Percentiles rank a stretch among this genome's conserved stretches.
phyloP scores from a whole-genome alignment of 2,797 vertebrate genomes.

The Pterois miles region DNA sequence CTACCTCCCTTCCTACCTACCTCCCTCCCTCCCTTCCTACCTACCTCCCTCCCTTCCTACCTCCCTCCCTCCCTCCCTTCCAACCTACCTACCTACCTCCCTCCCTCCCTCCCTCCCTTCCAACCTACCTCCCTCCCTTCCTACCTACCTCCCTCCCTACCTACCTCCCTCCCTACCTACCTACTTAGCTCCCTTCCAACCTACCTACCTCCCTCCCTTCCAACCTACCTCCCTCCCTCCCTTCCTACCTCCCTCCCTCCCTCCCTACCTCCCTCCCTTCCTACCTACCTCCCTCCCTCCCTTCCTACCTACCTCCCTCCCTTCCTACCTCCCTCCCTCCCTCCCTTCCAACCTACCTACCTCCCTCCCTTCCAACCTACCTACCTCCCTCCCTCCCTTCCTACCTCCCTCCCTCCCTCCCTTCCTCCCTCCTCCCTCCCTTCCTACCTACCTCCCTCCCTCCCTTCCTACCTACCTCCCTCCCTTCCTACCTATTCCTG shows the following conservation, averaged over 20 bases:
- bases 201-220: background rate
- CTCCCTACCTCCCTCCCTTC: rapidly evolving
- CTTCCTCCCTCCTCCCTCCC: too few relatives aligned
- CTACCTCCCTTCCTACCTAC: background rate
- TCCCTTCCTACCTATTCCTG: background rate
- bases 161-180: too few relatives aligned
- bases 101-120: background rate
- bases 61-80: too few relatives aligned
- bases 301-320: too few relatives aligned
- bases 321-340: rapidly evolving
- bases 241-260: too few relatives aligned
- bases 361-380: too few relatives aligned
- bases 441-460: too few relatives aligned
- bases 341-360: too few relatives aligned
- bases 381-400: too few relatives aligned
- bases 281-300: rapidly evolving
- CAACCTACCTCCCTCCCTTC: too few relatives aligned
- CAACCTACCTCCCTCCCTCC: background rate
- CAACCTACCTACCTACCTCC: background rate
- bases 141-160: background rate
- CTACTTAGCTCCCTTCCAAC: background rate
- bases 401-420: too few relatives aligned
- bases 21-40: background rate
- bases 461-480: too few relatives aligned
- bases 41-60: background rate